Conservation (phyloP, 2,113 vertebrate species). For the Rhegmatorhina hoffmannsi region DNA sequence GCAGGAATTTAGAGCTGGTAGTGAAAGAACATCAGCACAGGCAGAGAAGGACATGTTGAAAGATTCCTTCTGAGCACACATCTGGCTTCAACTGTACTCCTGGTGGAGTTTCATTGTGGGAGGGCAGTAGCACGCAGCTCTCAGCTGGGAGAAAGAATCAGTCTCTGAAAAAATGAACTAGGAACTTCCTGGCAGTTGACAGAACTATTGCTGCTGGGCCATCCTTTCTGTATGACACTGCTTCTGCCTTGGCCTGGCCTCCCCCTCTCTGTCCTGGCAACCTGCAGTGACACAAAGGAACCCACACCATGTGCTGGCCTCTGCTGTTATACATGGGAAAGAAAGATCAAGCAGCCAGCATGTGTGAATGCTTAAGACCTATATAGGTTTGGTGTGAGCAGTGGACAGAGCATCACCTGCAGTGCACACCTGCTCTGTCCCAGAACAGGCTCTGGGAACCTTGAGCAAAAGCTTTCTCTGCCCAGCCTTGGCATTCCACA, state of each 20-base stretch:
- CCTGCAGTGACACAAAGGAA: not conserved
- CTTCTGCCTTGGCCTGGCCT: not conserved
- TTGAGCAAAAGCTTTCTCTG: not conserved
- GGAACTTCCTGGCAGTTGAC: not conserved
- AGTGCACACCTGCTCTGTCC: rapidly evolving
- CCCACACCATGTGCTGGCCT: not conserved
- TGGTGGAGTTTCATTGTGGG: not conserved
- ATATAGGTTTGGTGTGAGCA: not conserved
- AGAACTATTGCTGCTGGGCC: not conserved
- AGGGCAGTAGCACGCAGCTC: not conserved
- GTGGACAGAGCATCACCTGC: too few species aligned
- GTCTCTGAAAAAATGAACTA: not conserved
- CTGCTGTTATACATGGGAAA: not conserved
- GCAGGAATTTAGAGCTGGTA: not conserved
- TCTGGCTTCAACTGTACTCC: not conserved
- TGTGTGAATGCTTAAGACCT: not conserved
- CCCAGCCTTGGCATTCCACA: not conserved
- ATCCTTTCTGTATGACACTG: rapidly evolving
- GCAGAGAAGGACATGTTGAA: not conserved
- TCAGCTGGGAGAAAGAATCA: not conserved
- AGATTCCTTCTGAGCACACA: not conserved
- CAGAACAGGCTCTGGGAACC: not conserved
- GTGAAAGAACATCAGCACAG: not conserved
- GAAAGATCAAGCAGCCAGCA: not conserved
- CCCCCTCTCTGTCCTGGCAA: not conserved